Base-by-base conservation (phyloP, 2,113 vertebrate genomes). In the Paedocypris sp. region DNA sequence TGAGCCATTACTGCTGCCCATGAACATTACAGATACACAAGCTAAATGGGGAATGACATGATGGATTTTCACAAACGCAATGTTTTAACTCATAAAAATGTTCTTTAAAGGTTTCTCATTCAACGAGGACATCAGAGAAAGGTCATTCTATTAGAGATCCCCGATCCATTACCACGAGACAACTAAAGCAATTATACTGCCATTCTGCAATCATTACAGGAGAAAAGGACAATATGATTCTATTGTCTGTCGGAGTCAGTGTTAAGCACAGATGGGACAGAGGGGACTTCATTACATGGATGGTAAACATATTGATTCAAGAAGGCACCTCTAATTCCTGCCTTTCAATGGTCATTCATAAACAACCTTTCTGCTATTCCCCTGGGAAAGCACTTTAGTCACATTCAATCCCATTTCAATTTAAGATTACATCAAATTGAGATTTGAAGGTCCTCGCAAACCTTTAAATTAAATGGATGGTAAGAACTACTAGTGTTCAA, bases 281-380 rank as follows among this genome's bases (percentile, higher is more conserved):
- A 51, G 31, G 48, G 6, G 28, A 51, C 19, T 20, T 35, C n/a
- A 33, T 51, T 35, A 51, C 18, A 51, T 51, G 29, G 29, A 51
- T 35, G 31, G 48, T 22, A 31, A 51, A 13, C 31, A 33, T 51
- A 51, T 35, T 35, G 48, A 51, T 51, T 51, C 48, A 51, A 51
- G 31, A 16, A 51, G 18, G 48, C 48, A 6, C 48, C 48, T 33
- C 48, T 51, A 51, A 51, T 51, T 51, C 48, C 29, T n/a, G 16
- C 15, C 29, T 51, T 7, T 4, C 18, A 13, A 20, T 51, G 35
- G 48, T 16, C 6, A 22, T 51, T 35, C 48, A 51, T 35, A 51
- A 32, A 51, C 48, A 51, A 51, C 11, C 48, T 35, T 31, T 51
- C 18, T 33, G 28, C 48, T 12, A 29, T 20, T 33, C 29, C 28